These are phyloP conservation scores for Fukomys damarensis DNA, from an alignment of 2,113 vertebrate species.

Conservation along the genomic window DNA sequence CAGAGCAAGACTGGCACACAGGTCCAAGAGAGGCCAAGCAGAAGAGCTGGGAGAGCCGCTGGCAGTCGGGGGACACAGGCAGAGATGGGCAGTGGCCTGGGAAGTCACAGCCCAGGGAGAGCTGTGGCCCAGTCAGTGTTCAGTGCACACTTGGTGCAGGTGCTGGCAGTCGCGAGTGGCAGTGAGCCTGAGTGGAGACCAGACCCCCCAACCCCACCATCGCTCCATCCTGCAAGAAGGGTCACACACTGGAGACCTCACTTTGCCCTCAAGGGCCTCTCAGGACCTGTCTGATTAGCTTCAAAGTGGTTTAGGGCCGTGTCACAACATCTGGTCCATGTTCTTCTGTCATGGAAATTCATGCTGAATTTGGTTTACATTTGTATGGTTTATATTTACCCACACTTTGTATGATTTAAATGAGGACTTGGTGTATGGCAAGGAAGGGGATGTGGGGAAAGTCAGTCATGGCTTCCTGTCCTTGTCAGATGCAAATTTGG, in stretches of 20 bases:
- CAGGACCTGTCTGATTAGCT: background rate
- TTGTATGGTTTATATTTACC: background rate
- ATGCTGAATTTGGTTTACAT: too few species aligned
- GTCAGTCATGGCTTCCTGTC: background rate
- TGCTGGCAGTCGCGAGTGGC: too few species aligned
- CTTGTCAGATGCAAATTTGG: background rate
- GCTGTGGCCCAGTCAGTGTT: background rate
- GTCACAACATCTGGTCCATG: too few species aligned
- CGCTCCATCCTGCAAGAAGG: background rate
- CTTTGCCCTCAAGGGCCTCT: background rate
- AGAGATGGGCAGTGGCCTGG: background rate
- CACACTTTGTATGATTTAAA: background rate
- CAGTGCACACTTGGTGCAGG: too few species aligned
- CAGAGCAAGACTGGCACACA: too few species aligned
- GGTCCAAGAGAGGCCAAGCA: conserved; percentile 1
- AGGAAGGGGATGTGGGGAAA: background rate
- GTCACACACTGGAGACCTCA: too few species aligned
- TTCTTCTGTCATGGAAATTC: background rate
- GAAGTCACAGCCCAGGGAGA: background rate
- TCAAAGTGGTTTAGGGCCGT: background rate
- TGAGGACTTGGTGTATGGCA: background rate
- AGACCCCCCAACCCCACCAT: accelerated
- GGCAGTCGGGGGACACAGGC: background rate
- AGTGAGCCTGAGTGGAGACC: too few species aligned
- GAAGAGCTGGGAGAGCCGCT: background rate